A percentile compares a stretch with the other conserved stretches of the same genome.
Evolutionary conservation across 2,113 vertebrate genomes (phyloP).

Genomic region (Pedetes capensis): DNA sequence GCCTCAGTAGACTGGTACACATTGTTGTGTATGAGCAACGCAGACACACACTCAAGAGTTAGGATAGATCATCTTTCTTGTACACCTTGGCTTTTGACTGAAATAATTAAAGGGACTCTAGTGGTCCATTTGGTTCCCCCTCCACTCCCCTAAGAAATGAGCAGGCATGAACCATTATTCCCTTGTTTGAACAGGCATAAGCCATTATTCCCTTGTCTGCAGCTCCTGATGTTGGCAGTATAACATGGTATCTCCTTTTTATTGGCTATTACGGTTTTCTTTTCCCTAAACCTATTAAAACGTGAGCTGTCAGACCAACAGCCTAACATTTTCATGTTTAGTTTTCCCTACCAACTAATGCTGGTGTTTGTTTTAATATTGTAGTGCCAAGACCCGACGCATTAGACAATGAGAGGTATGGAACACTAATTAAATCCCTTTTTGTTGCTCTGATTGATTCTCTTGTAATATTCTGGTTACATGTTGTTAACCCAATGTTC

Average conservation of each 20-base stretch:
- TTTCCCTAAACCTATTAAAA: slow-evolving; percentile 66
- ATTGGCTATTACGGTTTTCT: slow-evolving; percentile 62
- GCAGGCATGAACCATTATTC: not conserved
- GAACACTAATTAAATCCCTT: slow-evolving; percentile 74
- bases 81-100: not conserved
- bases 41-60: not conserved
- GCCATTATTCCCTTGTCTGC: not conserved
- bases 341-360: slow-evolving; percentile 82
- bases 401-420: slow-evolving; percentile 94
- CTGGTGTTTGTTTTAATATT: slow-evolving; percentile 84
- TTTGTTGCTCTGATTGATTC: slow-evolving; percentile 66
- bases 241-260: slow-evolving; percentile 54
- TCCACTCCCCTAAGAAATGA: not conserved
- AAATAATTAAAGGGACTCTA: not conserved
- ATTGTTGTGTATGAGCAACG: not conserved
- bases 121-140: not conserved
- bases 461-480: slow-evolving; percentile 47
- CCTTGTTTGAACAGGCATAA: not conserved
- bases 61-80: not conserved
- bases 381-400: slow-evolving; percentile 87
- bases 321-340: slow-evolving; percentile 72
- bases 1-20: not conserved
- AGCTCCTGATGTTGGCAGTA: slow-evolving; percentile 25
- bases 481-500: slow-evolving; percentile 46
- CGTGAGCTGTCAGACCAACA: slow-evolving; percentile 74